These are phyloP conservation scores for Oryzias sinensis DNA, from an alignment of 2,797 vertebrate genomes.

Conservation along the genomic window DNA sequence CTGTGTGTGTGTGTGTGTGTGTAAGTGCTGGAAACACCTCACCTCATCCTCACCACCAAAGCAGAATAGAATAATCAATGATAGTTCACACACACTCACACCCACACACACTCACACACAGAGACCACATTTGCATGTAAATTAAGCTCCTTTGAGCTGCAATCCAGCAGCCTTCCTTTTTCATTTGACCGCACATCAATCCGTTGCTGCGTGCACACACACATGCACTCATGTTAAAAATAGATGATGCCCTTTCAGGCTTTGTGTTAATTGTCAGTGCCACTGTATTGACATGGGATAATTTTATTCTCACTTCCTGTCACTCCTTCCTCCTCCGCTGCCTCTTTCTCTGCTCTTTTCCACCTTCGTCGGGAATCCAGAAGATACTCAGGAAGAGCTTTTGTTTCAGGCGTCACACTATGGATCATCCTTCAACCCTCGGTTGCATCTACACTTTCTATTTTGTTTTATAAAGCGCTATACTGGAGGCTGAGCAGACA, in stretches of 20 bases:
- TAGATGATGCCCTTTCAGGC: slow-evolving; percentile 24
- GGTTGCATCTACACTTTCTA: too few relatives aligned
- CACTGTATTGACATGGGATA: slow-evolving; percentile 30
- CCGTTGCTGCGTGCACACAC: slow-evolving; percentile 29
- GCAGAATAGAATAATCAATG: slow-evolving; percentile 42
- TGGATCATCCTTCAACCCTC: too few relatives aligned
- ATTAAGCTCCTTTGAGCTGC: slow-evolving; percentile 66
- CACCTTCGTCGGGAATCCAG: background rate
- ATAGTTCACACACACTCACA: slow-evolving; percentile 8
- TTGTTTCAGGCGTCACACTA: too few relatives aligned
- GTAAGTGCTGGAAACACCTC: too few relatives aligned
- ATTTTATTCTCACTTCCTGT: background rate
- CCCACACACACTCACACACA: slow-evolving; percentile 22
- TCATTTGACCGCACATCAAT: slow-evolving; percentile 64
- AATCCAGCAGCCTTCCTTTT: slow-evolving; percentile 54
- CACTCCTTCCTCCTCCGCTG: background rate
- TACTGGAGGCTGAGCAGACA: too few relatives aligned
- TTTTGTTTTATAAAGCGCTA: too few relatives aligned
- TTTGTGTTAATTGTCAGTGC: slow-evolving; percentile 49
- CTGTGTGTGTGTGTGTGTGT: too few relatives aligned
- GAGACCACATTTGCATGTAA: slow-evolving; percentile 63
- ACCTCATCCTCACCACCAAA: slow-evolving; percentile 33
- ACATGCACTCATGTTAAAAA: slow-evolving; percentile 12
- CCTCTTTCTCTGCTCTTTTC: background rate
- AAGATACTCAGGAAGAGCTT: background rate